phyloP scores from a whole-genome alignment of 2,888 invertebrate species.

The Atethmia centrago region DNA sequence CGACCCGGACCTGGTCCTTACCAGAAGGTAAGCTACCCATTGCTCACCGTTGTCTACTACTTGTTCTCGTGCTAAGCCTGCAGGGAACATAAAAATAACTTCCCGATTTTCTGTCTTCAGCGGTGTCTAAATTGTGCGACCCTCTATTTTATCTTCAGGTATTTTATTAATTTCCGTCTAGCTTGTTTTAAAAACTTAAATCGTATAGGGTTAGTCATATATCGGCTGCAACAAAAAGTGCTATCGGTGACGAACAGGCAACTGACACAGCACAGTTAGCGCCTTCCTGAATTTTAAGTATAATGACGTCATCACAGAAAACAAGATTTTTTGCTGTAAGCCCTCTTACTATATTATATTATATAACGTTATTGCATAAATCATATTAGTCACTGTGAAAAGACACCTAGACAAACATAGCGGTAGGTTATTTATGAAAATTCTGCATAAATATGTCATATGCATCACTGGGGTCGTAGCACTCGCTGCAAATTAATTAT shows the following conservation, averaged over 20 bases:
- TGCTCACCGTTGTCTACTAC: too few species aligned
- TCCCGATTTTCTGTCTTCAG: too few species aligned
- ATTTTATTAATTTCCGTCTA: slow-evolving; percentile 17
- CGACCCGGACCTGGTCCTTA: too few species aligned
- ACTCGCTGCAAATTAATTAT: slow-evolving; percentile 19
- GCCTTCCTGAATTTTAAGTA: slow-evolving; percentile 39
- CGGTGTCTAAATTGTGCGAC: not conserved
- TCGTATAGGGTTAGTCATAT: slow-evolving; percentile 29
- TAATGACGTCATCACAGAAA: slow-evolving; percentile 28
- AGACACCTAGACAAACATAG: slow-evolving; percentile 49
- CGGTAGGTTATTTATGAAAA: slow-evolving; percentile 46
- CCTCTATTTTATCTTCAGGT: slow-evolving; percentile 10
- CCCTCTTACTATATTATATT: not conserved
- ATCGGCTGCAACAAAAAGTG: slow-evolving; percentile 4
- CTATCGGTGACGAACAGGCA: slow-evolving; percentile 12
- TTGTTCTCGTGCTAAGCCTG: too few species aligned
- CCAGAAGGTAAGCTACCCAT: too few species aligned
- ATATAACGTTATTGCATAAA: slow-evolving; percentile 14
- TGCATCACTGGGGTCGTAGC: slow-evolving; percentile 25
- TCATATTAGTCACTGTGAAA: slow-evolving; percentile 44
- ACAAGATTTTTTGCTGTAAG: not conserved
- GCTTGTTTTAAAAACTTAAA: slow-evolving; percentile 5
- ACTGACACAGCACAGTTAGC: slow-evolving; percentile 10
- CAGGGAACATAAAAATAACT: too few species aligned
- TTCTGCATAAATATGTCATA: slow-evolving; percentile 41